Base-by-base conservation (phyloP, 2,888 invertebrate species). In the Plagodis dolabraria region DNA sequence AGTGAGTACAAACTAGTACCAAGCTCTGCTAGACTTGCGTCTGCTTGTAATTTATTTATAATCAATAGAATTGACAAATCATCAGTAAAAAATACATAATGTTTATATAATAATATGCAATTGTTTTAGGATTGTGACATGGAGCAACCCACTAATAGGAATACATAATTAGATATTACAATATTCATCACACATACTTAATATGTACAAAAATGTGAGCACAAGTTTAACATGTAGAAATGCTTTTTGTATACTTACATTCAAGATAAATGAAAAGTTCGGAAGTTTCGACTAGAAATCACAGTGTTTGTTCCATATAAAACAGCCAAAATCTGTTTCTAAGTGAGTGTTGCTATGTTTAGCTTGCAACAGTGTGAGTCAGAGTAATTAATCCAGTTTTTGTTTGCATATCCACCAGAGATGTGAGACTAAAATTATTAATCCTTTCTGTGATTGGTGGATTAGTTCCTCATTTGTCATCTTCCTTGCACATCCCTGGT, bases 201-300 rank as follows among this genome's bases (percentile, higher is more conserved):
- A 64, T 71, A 80, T 80, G 70, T 81, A 83, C 76, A 79, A 55
- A 52, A 55, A 71, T 79, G 69, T 85, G 84, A 87, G 86, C 85
- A 85, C 77, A 80, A 74, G 64, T 77, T 76, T 79, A 74, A 84
- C 71, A 82, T 72, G 78, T 70, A 84, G 77, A 88, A 87, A 89
- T 88, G 86, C 86, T 88, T 83, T 81, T 74, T 77, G 76, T 76
- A 79, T 72, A 80, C 22, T 22, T 22, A 22, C 72, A 79, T 78
- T 77, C 66, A 73, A 64, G 76, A 75, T 77, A 74, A 74, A 71
- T 71, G 70, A 75, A 75, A 43, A 84, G 77, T 83, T 78, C 69
- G 73, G 77, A 64, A 82, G 79, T 77, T 77, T 84, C 85, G 86
- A 87, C 87, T 88, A 87, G 87, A 87, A 87, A 87, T 88, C 87